These are phyloP conservation scores for Porites divaricata DNA, from an alignment of 92 coral and sea anemone species.

Conservation along the genomic window DNA sequence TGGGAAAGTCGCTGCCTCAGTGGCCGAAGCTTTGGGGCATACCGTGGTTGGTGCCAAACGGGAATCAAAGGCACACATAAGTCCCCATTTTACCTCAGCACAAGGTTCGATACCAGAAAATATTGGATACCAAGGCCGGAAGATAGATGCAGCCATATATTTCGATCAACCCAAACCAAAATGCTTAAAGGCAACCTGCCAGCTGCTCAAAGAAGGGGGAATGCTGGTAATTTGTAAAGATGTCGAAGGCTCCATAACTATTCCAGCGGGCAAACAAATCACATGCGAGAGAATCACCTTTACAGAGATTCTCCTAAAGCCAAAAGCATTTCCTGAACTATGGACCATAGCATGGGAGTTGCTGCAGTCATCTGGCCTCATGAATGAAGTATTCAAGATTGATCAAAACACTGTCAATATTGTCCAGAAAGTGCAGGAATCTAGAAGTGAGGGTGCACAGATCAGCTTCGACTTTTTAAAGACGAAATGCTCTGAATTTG, in stretches of 20 bases:
- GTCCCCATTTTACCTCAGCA: background rate
- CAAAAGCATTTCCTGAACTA: slow-evolving; percentile 30
- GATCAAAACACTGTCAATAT: slow-evolving; percentile 45
- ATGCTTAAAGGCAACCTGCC: slow-evolving; percentile 33
- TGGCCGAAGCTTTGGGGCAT: slow-evolving; percentile 50
- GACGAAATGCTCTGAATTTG: background rate
- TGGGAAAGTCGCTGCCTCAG: slow-evolving; percentile 23
- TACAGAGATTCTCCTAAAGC: slow-evolving; percentile 35
- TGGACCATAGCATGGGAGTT: slow-evolving; percentile 42
- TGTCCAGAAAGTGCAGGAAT: slow-evolving; percentile 20
- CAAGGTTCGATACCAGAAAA: background rate
- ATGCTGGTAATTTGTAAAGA: slow-evolving; percentile 48
- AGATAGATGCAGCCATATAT: slow-evolving; percentile 51
- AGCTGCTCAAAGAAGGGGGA: slow-evolving; percentile 55
- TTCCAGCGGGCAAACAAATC: slow-evolving; percentile 47
- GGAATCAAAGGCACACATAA: background rate
- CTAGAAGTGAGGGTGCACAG: slow-evolving; percentile 5
- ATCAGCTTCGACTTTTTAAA: background rate
- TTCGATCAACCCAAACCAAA: slow-evolving; percentile 42
- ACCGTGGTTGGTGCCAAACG: slow-evolving; percentile 15
- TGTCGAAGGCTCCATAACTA: slow-evolving; percentile 24
- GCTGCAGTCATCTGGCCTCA: slow-evolving; percentile 35
- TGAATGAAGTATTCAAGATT: slow-evolving; percentile 32
- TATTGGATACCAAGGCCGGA: background rate
- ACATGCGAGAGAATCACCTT: slow-evolving; percentile 44